Base-by-base conservation (phyloP, 2,888 invertebrate species). In the Phortica magna region DNA sequence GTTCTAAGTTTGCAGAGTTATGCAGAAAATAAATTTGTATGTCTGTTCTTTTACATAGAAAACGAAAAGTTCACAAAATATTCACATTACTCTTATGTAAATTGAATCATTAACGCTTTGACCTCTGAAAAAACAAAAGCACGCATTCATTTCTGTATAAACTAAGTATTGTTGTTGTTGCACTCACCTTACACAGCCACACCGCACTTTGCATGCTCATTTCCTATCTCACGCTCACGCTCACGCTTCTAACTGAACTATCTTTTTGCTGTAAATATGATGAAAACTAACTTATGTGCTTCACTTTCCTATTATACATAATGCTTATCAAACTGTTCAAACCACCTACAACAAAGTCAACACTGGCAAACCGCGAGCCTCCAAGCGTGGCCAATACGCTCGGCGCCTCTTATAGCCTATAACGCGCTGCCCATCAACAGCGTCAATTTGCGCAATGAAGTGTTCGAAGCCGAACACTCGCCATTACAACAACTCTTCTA, bases 301-400 rank as follows among this genome's bases (percentile, higher is more conserved):
- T 83, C 78, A 76, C 53, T 71, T 81, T 80, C 77, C 83, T 77
- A 68, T 39, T 14, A 57, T 14, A 53, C 71, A 31, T 57, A 42
- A 61, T 79, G 76, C 70, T 74, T 74, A 41, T 61, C 76, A 67
- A 68, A 80, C 77, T 73, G 77, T 39, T 61, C 75, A 73, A 61
- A 75, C 75, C 67, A 53, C 71, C 68, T 19, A 10, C 19, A 14
- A 55, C 19, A 79, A 74, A 88, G 88, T 80, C 78, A 80, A 39
- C 82, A 80, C 76, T 90, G 91, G 91, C 88, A 86, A 81, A 88
- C 88, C 73, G 78, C 89, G 76, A 89, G 84, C 78, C 72, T 91
- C 53, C 86, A 89, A 77, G 77, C 83, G 68, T 92, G 92, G 92
- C 90, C 91, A 59, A 79, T 83, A 65, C 79, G 76, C 68, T 71